A percentile compares a stretch with the other conserved stretches of the same genome.
These are phyloP conservation scores for Periparus ater DNA, from an alignment of 2,797 vertebrate genomes.

Conservation along the genomic window DNA sequence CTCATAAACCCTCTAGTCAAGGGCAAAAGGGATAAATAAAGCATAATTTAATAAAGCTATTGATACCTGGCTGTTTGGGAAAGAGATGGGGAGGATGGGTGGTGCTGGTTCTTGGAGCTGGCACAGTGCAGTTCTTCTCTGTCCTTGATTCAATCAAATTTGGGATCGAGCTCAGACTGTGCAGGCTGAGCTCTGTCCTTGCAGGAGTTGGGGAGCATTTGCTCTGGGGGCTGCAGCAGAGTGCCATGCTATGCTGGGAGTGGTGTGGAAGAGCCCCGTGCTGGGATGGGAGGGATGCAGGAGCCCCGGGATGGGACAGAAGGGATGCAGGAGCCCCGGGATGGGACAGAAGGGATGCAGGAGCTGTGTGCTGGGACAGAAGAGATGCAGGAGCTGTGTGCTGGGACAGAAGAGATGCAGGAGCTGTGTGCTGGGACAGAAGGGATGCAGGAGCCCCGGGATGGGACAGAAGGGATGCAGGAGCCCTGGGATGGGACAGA, in stretches of 20 bases:
- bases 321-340: background rate
- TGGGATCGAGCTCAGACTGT: background rate
- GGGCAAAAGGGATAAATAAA: background rate
- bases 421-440: rapidly evolving
- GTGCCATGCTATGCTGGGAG: rapidly evolving
- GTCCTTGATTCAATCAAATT: background rate
- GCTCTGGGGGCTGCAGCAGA: background rate
- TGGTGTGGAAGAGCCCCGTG: background rate
- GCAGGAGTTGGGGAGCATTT: background rate
- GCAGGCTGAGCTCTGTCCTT: background rate
- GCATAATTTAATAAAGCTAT: background rate
- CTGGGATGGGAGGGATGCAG: rapidly evolving
- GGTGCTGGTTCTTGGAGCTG: background rate
- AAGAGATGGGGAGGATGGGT: background rate
- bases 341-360: rapidly evolving
- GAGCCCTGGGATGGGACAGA: rapidly evolving
- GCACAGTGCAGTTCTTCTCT: background rate
- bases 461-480: no score
- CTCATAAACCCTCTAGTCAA: background rate
- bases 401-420: rapidly evolving
- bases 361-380: rapidly evolving
- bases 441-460: background rate
- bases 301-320: background rate
- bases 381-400: rapidly evolving
- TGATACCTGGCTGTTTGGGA: background rate